These are phyloP conservation scores for Columba livia DNA, from an alignment of 2,113 vertebrate species.

Conservation along the genomic window DNA sequence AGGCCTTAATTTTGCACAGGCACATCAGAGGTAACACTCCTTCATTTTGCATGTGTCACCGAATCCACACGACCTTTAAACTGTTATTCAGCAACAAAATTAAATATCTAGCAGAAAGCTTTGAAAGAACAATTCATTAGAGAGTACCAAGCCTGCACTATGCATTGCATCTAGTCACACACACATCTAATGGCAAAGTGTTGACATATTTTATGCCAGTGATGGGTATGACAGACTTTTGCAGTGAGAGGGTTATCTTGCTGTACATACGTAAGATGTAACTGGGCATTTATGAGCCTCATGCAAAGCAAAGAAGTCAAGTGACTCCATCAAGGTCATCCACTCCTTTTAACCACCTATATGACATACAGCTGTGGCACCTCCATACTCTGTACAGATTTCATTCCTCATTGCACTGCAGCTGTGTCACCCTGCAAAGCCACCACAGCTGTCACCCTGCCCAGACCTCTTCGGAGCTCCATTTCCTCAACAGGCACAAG, in stretches of 20 bases:
- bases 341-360: background rate
- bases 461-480: background rate
- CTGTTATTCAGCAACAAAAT: constrained; percentile 38
- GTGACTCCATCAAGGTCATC: background rate
- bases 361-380: accelerated
- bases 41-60: background rate
- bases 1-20: background rate
- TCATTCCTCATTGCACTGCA: background rate
- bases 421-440: background rate
- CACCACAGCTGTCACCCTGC: background rate
- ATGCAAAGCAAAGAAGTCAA: background rate
- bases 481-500: background rate
- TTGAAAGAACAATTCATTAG: background rate
- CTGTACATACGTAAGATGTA: accelerated
- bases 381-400: accelerated
- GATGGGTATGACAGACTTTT: accelerated
- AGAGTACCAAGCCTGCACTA: background rate
- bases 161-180: background rate
- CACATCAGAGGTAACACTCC: background rate
- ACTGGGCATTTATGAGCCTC: background rate
- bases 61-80: background rate
- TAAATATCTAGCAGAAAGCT: background rate
- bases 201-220: background rate
- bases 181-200: background rate
- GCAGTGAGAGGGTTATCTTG: background rate